These are phyloP conservation scores for Euura saliciscinereae DNA, from an alignment of 1,140 invertebrate species.

Conservation along the genomic window DNA sequence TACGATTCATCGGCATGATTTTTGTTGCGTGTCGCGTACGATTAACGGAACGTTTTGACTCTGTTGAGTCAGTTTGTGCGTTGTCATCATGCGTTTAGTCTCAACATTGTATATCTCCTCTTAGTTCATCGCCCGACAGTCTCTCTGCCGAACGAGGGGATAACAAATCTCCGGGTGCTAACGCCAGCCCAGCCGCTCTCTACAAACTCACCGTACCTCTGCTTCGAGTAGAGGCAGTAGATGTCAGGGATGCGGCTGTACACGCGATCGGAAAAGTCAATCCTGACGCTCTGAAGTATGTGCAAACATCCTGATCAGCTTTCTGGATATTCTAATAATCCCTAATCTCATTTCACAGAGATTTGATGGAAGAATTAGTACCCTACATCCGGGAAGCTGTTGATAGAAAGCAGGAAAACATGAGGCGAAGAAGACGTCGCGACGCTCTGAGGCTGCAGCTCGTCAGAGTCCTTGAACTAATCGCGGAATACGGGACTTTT, in stretches of 20 bases:
- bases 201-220: conserved; percentile 92
- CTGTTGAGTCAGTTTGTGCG: too few species aligned
- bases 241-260: conserved; percentile 92
- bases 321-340: conserved; percentile 8
- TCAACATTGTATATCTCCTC: conserved; percentile 30
- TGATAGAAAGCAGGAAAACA: conserved; percentile 97
- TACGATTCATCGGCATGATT: too few species aligned
- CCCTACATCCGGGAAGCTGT: conserved; percentile 92
- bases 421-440: conserved; percentile 83
- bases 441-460: conserved; percentile 93
- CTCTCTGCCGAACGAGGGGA: conserved; percentile 79
- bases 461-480: conserved; percentile 88
- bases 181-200: conserved; percentile 78
- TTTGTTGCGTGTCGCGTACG: too few species aligned
- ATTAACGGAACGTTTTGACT: too few species aligned
- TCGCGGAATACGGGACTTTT: conserved; percentile 92
- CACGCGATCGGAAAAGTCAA: conserved; percentile 93
- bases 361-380: conserved; percentile 95
- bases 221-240: conserved; percentile 86
- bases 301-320: conserved; percentile 25
- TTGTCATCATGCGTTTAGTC: background rate
- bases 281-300: conserved; percentile 89
- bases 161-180: conserved; percentile 65
- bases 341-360: conserved; percentile 64
- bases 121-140: conserved; percentile 85